Percentiles rank a stretch among this genome's conserved stretches.
Evolutionary conservation across 2,888 invertebrate species (phyloP).

Genomic region (Cheilosia soror): DNA sequence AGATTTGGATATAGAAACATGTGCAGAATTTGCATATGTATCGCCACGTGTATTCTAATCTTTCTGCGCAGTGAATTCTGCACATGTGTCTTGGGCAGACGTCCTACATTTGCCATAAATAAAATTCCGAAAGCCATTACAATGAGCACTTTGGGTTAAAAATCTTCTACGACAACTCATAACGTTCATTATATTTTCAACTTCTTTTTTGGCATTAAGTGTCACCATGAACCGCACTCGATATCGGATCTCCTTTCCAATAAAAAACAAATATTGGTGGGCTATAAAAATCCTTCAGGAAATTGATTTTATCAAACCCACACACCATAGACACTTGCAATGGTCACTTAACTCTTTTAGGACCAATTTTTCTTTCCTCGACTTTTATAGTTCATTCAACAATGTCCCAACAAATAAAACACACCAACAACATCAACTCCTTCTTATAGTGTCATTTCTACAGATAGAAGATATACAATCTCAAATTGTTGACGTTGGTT

Average conservation of each 20-base stretch:
- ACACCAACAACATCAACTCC: background rate
- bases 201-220: too few relatives aligned
- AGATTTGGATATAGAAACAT: too few relatives aligned
- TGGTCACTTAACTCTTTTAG: conserved; percentile 32
- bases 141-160: too few relatives aligned
- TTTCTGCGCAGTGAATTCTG: too few relatives aligned
- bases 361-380: background rate
- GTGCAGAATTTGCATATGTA: too few relatives aligned
- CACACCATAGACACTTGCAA: conserved; percentile 33
- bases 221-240: background rate
- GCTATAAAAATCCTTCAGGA: background rate
- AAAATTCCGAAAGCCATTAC: too few relatives aligned
- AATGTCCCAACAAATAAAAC: background rate
- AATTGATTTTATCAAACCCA: conserved; percentile 30
- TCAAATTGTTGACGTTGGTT: conserved; percentile 3
- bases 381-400: conserved; percentile 21
- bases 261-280: background rate
- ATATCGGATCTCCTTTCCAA: background rate
- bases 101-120: too few relatives aligned
- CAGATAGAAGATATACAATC: too few relatives aligned
- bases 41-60: too few relatives aligned
- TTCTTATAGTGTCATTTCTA: too few relatives aligned
- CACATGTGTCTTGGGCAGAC: too few relatives aligned
- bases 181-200: background rate
- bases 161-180: too few relatives aligned